Evolutionary conservation across 2,113 vertebrate genomes (phyloP).

Genomic region (Tragelaphus scriptus): DNA sequence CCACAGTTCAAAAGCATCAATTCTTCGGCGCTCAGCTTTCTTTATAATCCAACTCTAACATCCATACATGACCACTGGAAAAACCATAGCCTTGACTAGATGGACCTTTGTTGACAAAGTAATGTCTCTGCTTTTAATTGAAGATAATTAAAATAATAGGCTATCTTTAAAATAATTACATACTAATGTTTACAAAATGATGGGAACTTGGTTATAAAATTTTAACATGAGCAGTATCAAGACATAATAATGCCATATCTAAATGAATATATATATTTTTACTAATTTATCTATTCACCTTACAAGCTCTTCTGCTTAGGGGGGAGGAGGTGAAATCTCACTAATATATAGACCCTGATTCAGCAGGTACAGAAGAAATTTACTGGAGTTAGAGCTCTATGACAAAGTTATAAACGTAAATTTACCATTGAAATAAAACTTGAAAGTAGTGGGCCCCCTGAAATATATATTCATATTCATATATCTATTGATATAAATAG

Average conservation of each 20-base stretch:
- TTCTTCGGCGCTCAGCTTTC: too few relatives aligned
- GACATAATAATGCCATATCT: constrained; percentile 49
- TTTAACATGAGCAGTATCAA: constrained; percentile 50
- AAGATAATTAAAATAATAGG: constrained; percentile 70
- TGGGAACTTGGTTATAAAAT: constrained; percentile 54
- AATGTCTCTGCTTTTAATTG: constrained; percentile 51
- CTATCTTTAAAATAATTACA: constrained; percentile 71
- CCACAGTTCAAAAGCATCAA: too few relatives aligned
- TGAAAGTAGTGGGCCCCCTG: not conserved
- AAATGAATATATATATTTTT: not conserved
- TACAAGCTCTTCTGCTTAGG: not conserved
- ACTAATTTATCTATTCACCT: constrained; percentile 31
- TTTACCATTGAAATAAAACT: constrained; percentile 50
- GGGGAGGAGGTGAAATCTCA: not conserved
- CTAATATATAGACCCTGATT: not conserved
- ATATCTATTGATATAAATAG: not conserved
- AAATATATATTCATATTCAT: constrained; percentile 8
- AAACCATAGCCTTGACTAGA: too few relatives aligned
- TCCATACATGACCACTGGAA: too few relatives aligned
- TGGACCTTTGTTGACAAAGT: too few relatives aligned
- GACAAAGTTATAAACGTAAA: constrained; percentile 40
- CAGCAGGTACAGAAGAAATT: not conserved
- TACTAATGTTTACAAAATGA: constrained; percentile 54
- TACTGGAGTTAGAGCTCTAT: not conserved
- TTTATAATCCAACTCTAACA: too few relatives aligned